Conservation (phyloP, 2,888 invertebrate genomes). For the Morpho achilles region DNA sequence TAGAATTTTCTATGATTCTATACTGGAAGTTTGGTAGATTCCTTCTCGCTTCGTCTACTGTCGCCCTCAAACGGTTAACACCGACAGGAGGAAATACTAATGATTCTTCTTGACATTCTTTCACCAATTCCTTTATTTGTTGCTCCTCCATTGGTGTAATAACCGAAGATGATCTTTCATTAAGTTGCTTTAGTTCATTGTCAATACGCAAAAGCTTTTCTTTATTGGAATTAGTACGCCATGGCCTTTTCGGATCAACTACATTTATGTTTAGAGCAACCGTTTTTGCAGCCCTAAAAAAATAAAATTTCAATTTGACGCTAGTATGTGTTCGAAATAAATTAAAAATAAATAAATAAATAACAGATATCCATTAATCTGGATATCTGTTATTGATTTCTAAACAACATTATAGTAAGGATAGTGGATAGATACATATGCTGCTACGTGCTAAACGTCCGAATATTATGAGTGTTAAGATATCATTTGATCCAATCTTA, state of each 20-base stretch:
- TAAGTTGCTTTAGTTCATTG: slow-evolving; percentile 54
- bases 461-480: no score
- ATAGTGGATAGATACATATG: no score
- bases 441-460: no score
- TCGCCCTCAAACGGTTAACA: slow-evolving; percentile 44
- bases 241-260: slow-evolving; percentile 57
- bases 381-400: no score
- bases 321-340: no score
- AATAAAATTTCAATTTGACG: not conserved
- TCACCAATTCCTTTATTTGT: slow-evolving; percentile 51
- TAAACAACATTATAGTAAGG: no score
- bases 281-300: slow-evolving; percentile 42
- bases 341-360: no score
- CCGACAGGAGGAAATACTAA: slow-evolving; percentile 34
- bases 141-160: slow-evolving; percentile 47
- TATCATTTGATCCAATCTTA: no score
- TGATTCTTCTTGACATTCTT: slow-evolving; percentile 45
- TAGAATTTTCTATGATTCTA: slow-evolving; percentile 51
- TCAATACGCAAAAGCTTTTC: slow-evolving; percentile 62
- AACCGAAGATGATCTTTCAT: slow-evolving; percentile 43
- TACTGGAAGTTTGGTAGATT: slow-evolving; percentile 64
- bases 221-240: slow-evolving; percentile 61
- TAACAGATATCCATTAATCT: no score
- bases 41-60: slow-evolving; percentile 57
- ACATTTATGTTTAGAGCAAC: slow-evolving; percentile 22